Evolutionary conservation across 2,888 invertebrate genomes (phyloP).

Genomic region (Polyommatus icarus): DNA sequence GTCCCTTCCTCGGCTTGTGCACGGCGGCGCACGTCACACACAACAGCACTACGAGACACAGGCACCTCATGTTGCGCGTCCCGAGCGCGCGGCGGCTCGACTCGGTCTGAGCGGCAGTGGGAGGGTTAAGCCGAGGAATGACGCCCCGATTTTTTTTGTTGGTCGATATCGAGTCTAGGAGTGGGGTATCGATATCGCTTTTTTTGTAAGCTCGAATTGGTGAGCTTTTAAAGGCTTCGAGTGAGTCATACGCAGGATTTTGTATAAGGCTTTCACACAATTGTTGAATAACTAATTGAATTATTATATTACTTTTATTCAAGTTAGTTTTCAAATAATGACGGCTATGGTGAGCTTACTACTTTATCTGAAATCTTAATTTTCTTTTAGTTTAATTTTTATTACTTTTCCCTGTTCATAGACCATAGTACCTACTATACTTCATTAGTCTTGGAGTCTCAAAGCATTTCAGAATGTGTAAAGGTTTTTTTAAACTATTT

Average conservation of each 20-base stretch:
- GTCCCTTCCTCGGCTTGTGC: conserved; percentile 87
- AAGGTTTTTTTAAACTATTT: too few species aligned
- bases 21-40: conserved; percentile 73
- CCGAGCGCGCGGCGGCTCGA: conserved; percentile 72
- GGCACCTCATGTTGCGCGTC: conserved; percentile 67
- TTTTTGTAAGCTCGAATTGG: not conserved
- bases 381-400: too few species aligned
- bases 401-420: too few species aligned
- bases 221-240: not conserved
- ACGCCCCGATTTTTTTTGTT: conserved; percentile 41
- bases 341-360: too few species aligned
- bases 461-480: too few species aligned
- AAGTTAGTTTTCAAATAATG: too few species aligned
- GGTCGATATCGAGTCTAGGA: conserved; percentile 3
- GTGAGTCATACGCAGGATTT: not conserved
- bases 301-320: too few species aligned
- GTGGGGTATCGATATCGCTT: conserved; percentile 4
- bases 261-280: too few species aligned
- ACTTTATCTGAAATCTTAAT: too few species aligned
- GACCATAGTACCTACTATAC: too few species aligned
- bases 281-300: too few species aligned
- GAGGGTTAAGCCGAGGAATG: conserved; percentile 41
- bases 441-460: too few species aligned
- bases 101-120: conserved; percentile 56
- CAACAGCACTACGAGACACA: conserved; percentile 79